A percentile compares a stretch with the other conserved stretches of the same genome.
phyloP scores from a whole-genome alignment of 2,797 vertebrate genomes.

The Alcedo quadribrachys region DNA sequence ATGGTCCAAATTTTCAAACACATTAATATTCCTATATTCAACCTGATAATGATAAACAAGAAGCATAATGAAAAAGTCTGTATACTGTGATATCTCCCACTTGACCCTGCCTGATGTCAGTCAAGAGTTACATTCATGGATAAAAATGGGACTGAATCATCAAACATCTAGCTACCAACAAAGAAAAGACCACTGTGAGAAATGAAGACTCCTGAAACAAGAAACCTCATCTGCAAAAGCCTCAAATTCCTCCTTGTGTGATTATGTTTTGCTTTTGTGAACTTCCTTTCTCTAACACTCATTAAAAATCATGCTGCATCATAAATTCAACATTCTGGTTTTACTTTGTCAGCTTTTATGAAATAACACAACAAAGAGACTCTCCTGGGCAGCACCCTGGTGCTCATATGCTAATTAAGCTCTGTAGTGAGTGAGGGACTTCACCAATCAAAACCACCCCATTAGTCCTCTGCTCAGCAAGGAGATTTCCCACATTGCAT shows the following conservation, averaged over 20 bases:
- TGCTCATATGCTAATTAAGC: background rate
- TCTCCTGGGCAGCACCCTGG: rapidly evolving
- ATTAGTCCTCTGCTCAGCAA: background rate
- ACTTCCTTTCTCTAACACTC: background rate
- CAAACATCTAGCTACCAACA: background rate
- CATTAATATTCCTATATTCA: background rate
- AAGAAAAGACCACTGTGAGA: background rate
- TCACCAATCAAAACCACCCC: rapidly evolving
- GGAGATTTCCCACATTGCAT: rapidly evolving
- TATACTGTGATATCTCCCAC: background rate
- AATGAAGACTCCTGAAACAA: background rate
- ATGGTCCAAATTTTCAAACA: background rate
- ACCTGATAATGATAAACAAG: background rate
- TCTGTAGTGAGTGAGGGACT: rapidly evolving
- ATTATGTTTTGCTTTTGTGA: background rate
- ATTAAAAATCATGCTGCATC: background rate
- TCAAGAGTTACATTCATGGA: background rate
- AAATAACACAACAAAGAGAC: background rate
- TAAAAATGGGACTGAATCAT: background rate
- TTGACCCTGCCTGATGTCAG: background rate
- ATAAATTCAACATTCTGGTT: background rate
- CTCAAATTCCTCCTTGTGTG: background rate
- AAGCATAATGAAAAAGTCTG: background rate
- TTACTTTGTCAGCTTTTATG: background rate
- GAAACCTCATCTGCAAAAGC: background rate